Conservation (phyloP, 2,888 invertebrate species). For the Drosophila stalkeri region DNA sequence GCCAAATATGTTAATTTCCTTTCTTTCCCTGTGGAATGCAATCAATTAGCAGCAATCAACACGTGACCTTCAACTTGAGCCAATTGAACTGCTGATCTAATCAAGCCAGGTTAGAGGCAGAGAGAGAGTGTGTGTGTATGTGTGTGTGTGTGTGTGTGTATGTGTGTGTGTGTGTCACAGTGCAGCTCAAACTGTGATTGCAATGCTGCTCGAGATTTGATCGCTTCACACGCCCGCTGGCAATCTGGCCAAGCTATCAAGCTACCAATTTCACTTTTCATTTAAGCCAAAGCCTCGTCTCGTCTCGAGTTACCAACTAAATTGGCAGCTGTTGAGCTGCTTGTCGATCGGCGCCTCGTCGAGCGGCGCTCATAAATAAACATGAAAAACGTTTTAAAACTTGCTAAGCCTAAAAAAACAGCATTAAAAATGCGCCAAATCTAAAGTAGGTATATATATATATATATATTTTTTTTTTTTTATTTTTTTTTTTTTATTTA, state of each 20-base stretch:
- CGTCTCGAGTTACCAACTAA: conserved; percentile 64
- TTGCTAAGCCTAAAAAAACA: conserved; percentile 62
- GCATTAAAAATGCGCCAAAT: conserved; percentile 63
- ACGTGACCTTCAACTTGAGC: conserved; percentile 50
- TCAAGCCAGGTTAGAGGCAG: conserved; percentile 26
- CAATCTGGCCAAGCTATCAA: conserved; percentile 14
- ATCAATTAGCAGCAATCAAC: conserved; percentile 72
- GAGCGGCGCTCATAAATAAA: conserved; percentile 69
- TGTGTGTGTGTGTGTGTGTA: neutral
- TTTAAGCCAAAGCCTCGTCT: conserved; percentile 41
- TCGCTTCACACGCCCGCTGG: conserved; percentile 65
- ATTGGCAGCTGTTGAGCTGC: conserved; percentile 47
- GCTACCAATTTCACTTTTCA: conserved; percentile 75
- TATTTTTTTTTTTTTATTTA: too few species aligned
- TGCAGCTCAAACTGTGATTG: neutral
- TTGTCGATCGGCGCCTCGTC: conserved; percentile 14
- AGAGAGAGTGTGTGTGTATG: neutral
- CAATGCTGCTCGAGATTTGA: conserved; percentile 48
- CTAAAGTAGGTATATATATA: conserved; percentile 11
- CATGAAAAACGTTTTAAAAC: conserved; percentile 68
- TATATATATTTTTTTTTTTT: too few species aligned
- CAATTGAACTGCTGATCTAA: conserved; percentile 44
- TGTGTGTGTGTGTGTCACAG: neutral
- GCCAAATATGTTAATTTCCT: conserved; percentile 72
- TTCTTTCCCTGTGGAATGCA: conserved; percentile 26